phyloP scores from a whole-genome alignment of 2,888 invertebrate genomes.

The Ellobium chinense region DNA sequence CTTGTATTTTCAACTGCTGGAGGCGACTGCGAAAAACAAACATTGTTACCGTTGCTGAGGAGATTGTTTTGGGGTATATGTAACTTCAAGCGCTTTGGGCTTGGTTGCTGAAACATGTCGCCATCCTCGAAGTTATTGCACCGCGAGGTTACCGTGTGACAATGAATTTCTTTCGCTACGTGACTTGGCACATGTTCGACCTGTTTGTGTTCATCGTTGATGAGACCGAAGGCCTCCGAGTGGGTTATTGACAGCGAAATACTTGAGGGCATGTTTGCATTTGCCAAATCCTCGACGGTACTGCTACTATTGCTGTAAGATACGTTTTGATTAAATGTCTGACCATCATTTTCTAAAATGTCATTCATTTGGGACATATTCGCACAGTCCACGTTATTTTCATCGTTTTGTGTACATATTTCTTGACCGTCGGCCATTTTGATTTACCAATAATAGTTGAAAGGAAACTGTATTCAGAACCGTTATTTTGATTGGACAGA shows the following conservation, averaged over 20 bases:
- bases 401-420: constrained; percentile 30
- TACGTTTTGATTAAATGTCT: neutral
- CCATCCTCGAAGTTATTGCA: neutral
- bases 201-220: neutral
- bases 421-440: constrained; percentile 39
- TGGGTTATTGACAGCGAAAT: neutral
- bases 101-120: constrained; percentile 9
- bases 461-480: neutral
- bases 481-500: constrained; percentile 24
- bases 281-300: neutral
- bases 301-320: neutral
- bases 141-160: neutral
- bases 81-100: constrained; percentile 17
- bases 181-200: constrained; percentile 6
- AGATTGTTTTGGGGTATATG: constrained; percentile 21
- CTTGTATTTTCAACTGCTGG: constrained; percentile 5
- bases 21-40: neutral
- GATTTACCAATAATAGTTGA: constrained; percentile 11
- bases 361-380: neutral
- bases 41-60: constrained; percentile 1
- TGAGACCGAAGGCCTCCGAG: neutral
- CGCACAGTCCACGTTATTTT: constrained; percentile 9
- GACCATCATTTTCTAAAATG: neutral
- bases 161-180: constrained; percentile 14
- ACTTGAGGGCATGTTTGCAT: neutral